phyloP scores from a whole-genome alignment of 2,797 vertebrate species.

The Lepilemur septentrionalis region DNA sequence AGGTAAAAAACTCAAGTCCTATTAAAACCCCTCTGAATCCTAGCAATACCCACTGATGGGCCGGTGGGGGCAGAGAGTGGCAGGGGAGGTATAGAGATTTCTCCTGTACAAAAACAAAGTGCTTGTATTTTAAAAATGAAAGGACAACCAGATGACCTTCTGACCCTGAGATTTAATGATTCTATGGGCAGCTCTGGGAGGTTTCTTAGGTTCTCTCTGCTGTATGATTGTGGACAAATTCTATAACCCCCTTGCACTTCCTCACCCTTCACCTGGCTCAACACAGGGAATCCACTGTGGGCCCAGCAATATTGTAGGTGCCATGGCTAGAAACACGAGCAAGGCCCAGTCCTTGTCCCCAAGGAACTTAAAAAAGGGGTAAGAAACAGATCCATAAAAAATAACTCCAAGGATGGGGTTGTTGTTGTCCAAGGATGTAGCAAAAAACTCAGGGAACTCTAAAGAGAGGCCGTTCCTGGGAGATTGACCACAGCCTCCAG shows the following conservation, averaged over 20 bases:
- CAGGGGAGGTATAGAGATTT: not conserved
- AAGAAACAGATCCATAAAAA: not conserved
- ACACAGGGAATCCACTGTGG: not conserved
- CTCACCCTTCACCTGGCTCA: not conserved
- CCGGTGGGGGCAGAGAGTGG: not conserved
- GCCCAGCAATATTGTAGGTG: not conserved
- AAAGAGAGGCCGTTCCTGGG: not conserved
- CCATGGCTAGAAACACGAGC: not conserved
- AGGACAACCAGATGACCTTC: not conserved
- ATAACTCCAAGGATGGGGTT: not conserved
- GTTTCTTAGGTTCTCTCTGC: not conserved
- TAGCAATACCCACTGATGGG: not conserved
- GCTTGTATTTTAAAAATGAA: not conserved
- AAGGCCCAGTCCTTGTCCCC: not conserved
- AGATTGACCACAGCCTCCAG: not conserved
- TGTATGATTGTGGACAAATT: not conserved
- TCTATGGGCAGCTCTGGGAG: not conserved
- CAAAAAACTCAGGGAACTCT: not conserved
- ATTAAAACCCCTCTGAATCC: not conserved
- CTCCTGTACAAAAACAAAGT: not conserved
- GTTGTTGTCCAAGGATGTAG: not conserved
- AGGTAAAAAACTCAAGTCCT: not conserved
- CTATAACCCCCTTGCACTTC: not conserved
- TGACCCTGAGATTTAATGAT: not conserved
- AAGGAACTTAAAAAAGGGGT: not conserved